Evolutionary conservation across 2,113 vertebrate genomes (phyloP).

Genomic region (Suncus etruscus): DNA sequence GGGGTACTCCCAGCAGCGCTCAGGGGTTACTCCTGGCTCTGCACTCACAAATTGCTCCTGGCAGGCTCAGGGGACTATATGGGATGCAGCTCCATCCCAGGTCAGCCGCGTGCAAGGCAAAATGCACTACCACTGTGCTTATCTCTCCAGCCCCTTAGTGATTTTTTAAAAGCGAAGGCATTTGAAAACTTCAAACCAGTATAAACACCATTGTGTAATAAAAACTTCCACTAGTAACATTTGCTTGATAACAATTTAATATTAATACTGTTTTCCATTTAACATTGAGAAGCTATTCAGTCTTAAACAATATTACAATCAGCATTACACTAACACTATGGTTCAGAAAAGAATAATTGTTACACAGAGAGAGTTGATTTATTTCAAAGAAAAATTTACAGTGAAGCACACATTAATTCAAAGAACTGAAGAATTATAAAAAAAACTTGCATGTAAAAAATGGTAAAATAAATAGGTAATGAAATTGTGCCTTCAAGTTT

Average conservation of each 20-base stretch:
- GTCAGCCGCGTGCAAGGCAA: too few relatives aligned
- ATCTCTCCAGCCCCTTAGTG: too few relatives aligned
- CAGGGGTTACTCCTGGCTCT: too few relatives aligned
- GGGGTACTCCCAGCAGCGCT: too few relatives aligned
- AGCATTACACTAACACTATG: slow-evolving; percentile 26
- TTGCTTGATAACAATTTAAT: slow-evolving; percentile 50
- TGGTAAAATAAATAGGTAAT: neutral
- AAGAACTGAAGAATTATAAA: slow-evolving; percentile 45
- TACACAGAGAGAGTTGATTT: slow-evolving; percentile 22
- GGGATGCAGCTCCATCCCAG: too few relatives aligned
- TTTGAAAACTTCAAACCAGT: slow-evolving; percentile 25
- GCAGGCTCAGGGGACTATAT: too few relatives aligned
- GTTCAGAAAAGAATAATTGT: slow-evolving; percentile 59
- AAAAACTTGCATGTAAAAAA: slow-evolving; percentile 39
- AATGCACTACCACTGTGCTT: too few relatives aligned
- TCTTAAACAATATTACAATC: slow-evolving; percentile 25
- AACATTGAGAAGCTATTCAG: slow-evolving; percentile 31
- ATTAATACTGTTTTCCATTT: slow-evolving; percentile 37
- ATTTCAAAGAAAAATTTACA: slow-evolving; percentile 37
- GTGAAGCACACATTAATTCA: slow-evolving; percentile 52
- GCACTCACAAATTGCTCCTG: too few relatives aligned
- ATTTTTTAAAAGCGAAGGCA: slow-evolving; percentile 55
- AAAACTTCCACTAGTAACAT: slow-evolving; percentile 42
- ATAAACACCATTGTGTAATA: slow-evolving; percentile 23
- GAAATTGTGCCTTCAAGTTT: slow-evolving; percentile 64